phyloP scores from a whole-genome alignment of 2,113 vertebrate genomes.

The Tragulus kanchil region DNA sequence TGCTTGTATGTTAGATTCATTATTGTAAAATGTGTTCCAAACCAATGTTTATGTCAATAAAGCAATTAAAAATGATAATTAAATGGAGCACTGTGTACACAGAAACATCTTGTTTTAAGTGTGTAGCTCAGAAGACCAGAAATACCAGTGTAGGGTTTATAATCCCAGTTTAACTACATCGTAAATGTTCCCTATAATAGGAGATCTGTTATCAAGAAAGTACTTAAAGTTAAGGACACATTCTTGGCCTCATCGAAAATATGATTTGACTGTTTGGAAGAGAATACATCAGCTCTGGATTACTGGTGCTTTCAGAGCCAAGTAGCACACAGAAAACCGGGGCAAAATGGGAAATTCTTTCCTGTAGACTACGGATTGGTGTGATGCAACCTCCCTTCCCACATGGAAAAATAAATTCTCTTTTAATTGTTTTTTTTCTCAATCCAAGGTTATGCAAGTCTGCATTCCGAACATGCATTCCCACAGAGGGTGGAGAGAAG shows the following conservation, averaged over 20 bases:
- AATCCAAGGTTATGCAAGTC: background rate
- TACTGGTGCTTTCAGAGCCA: background rate
- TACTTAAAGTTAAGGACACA: background rate
- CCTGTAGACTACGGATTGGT: background rate
- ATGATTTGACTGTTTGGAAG: background rate
- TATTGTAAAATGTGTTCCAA: constrained; percentile 57
- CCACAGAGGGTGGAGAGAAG: background rate
- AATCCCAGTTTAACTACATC: background rate
- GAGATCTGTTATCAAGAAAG: constrained; percentile 41
- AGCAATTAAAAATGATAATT: constrained; percentile 69
- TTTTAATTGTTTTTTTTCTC: background rate
- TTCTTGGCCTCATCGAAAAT: background rate
- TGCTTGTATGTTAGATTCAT: constrained; percentile 34
- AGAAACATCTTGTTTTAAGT: constrained; percentile 45
- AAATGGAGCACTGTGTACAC: background rate
- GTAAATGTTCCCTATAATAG: background rate
- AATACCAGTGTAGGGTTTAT: background rate
- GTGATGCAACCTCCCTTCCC: background rate
- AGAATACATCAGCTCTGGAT: background rate
- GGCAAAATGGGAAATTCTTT: background rate
- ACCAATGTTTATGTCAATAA: constrained; percentile 62
- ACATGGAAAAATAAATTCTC: background rate
- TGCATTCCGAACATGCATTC: background rate
- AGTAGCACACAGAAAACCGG: background rate
- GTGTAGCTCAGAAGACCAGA: background rate